A percentile compares a stretch with the other conserved stretches of the same genome.
Evolutionary conservation across 2,888 invertebrate genomes (phyloP).

Genomic region (Trissolcus japonicus): DNA sequence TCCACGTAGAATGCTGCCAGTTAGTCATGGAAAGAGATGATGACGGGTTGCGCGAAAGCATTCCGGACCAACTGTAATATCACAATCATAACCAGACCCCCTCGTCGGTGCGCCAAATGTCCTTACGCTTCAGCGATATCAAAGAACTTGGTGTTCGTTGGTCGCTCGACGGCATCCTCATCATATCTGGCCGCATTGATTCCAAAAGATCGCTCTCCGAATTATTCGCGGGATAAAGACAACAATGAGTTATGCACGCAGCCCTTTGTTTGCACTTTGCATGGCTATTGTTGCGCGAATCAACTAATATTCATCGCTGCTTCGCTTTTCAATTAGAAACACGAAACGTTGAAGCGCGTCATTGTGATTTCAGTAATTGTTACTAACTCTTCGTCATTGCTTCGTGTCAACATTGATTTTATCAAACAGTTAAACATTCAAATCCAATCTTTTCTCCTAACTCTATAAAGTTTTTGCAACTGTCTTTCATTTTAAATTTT

Average conservation of each 20-base stretch:
- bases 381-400: constrained; percentile 8
- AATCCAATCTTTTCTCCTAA: not conserved
- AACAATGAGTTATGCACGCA: constrained; percentile 47
- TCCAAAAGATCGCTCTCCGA: constrained; percentile 51
- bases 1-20: constrained; percentile 56
- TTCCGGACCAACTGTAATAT: constrained; percentile 74
- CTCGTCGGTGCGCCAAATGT: constrained; percentile 68
- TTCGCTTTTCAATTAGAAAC: constrained; percentile 47
- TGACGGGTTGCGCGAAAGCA: constrained; percentile 59
- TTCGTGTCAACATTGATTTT: too few relatives aligned
- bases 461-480: too few relatives aligned
- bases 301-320: constrained; percentile 49
- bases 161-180: constrained; percentile 53
- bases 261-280: constrained; percentile 49
- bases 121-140: constrained; percentile 76
- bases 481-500: too few relatives aligned
- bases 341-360: constrained; percentile 15
- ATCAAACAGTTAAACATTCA: not conserved
- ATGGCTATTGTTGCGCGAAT: constrained; percentile 50
- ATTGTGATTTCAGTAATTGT: constrained; percentile 44
- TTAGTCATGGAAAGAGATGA: constrained; percentile 49
- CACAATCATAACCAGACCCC: constrained; percentile 74
- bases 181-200: constrained; percentile 47
- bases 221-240: constrained; percentile 50
- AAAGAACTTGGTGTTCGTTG: constrained; percentile 69